Conservation (phyloP, 2,797 vertebrate genomes). For the Simalia tracyae region DNA sequence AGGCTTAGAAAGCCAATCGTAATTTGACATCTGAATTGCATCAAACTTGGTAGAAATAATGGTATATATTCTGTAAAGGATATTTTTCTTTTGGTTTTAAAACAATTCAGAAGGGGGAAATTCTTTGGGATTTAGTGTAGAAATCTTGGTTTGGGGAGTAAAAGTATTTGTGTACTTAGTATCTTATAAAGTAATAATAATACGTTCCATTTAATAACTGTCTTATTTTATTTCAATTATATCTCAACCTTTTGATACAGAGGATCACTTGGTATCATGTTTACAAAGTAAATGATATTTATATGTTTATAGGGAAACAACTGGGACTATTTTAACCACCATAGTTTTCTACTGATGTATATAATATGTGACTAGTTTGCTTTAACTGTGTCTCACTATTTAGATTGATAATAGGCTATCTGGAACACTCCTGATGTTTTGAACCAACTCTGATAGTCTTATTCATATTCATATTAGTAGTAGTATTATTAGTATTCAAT, state of each 20-base stretch:
- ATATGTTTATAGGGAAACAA: neutral
- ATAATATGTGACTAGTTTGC: neutral
- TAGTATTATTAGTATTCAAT: too few relatives aligned
- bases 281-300: neutral
- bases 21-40: neutral
- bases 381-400: neutral
- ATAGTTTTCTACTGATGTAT: neutral
- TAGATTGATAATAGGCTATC: neutral
- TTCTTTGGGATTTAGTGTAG: neutral
- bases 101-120: neutral
- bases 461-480: too few relatives aligned
- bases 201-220: neutral
- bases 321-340: neutral
- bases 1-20: neutral
- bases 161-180: neutral
- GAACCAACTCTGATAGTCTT: neutral
- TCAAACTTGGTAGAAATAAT: neutral
- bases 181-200: neutral
- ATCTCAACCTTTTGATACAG: neutral
- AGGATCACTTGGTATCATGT: neutral
- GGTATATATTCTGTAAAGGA: neutral
- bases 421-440: slow-evolving; percentile 8
- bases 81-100: neutral
- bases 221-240: neutral
- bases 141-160: neutral